These are phyloP conservation scores for Protophormia terraenovae DNA, from an alignment of 2,888 invertebrate species.

Conservation along the genomic window DNA sequence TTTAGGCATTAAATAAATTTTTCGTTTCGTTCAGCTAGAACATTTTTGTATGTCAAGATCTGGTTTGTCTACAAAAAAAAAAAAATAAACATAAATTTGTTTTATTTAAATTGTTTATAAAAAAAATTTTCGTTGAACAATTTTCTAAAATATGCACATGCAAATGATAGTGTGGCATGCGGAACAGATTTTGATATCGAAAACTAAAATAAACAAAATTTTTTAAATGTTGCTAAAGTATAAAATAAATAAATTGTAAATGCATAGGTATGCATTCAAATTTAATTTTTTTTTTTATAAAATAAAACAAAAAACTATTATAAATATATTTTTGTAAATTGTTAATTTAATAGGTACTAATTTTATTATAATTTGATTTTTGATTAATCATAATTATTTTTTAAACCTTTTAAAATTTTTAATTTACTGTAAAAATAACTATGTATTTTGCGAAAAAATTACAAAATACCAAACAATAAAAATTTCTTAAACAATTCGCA, in stretches of 20 bases:
- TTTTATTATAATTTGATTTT: too few species aligned
- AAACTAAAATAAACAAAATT: slow-evolving; percentile 19
- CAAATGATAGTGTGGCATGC: slow-evolving; percentile 41
- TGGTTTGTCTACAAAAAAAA: slow-evolving; percentile 1
- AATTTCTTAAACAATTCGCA: neutral
- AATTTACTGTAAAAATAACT: too few species aligned
- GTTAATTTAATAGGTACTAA: neutral
- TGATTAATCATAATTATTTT: too few species aligned
- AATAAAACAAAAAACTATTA: neutral
- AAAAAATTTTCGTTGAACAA: neutral
- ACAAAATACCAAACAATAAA: too few species aligned
- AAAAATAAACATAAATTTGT: slow-evolving; percentile 11
- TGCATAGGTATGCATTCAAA: neutral
- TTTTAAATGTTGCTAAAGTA: slow-evolving; percentile 6
- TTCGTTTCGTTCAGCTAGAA: neutral
- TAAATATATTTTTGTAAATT: neutral
- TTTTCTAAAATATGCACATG: slow-evolving; percentile 23
- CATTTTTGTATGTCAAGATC: slow-evolving; percentile 33
- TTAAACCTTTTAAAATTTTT: too few species aligned
- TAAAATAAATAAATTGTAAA: neutral
- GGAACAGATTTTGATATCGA: slow-evolving; percentile 41
- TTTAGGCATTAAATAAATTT: neutral
- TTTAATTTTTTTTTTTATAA: neutral
- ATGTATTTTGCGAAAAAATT: too few species aligned
- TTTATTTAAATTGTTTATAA: slow-evolving; percentile 40